Evolutionary conservation across 2,797 vertebrate genomes (phyloP), one percentile per base, ranked within the genome.

Genomic region (Brachyrhaphis roseni): DNA sequence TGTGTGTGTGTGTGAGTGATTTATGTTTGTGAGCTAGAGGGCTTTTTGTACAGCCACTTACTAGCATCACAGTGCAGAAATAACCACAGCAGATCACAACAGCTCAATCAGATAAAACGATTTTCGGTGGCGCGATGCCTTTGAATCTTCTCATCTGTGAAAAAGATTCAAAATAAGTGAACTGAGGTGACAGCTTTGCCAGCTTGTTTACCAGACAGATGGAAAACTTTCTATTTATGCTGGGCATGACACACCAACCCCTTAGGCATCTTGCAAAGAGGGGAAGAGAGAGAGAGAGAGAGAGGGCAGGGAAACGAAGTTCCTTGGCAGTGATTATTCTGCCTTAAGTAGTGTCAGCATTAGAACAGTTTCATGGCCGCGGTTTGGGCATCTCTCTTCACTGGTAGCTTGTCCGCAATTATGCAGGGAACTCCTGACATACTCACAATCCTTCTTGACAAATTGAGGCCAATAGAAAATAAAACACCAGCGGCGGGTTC

Each of bases 391-490:
- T 74, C 80, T 83, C 84, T 82, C 55, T 45, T 64, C 39, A 76
- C 80, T 77, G 70, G 77, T 78, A 70, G 53, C 78, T 86, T 77
- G 78, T 82, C 78, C 78, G 81, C 76, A 51, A 81, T 83, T 86
- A 79, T 74, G 88, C 83, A 75, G 73, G 83, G 84, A 88, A 85
- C 79, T 82, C 82, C 90, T 89, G 86, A 90, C 84, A 88, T 49
- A 26, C 77, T 78, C 78, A 86, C 68, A 90, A 88, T 82, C 82
- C 82, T 74, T 85, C 86, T 55, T 93, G 93, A 92, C 86, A 93
- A 94, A 94, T 90, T 92, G 84, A 93, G 86, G 90, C 92, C 92
- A 88, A 77, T 85, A 89, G 90, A 90, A 93, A 92, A 90, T 91
- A 86, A 83, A 90, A 88, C 87, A 77, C 86, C 86, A 88, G 84